A percentile compares a stretch with the other conserved stretches of the same genome.
phyloP scores from a whole-genome alignment of 2,797 vertebrate species.

The Spinibarbus caldwelli region DNA sequence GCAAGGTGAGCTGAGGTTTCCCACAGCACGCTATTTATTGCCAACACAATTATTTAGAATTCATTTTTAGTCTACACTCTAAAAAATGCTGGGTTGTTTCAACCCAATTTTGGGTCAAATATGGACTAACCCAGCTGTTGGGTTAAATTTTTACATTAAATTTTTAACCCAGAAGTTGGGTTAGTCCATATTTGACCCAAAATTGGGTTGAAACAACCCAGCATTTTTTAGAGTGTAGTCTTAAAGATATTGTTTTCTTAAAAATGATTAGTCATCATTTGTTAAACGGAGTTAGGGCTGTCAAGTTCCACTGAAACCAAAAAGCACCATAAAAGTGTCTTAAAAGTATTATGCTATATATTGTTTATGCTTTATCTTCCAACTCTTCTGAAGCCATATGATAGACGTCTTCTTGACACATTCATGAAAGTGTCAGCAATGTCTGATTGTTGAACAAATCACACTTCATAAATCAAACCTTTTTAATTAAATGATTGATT shows the following conservation, averaged over 20 bases:
- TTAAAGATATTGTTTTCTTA: background rate
- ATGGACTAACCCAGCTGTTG: too few relatives aligned
- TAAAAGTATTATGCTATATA: background rate
- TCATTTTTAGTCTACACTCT: background rate
- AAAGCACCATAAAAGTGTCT: background rate
- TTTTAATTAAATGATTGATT: background rate
- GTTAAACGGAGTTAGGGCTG: background rate
- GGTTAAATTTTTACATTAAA: too few relatives aligned
- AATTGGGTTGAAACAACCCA: too few relatives aligned
- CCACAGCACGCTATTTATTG: background rate
- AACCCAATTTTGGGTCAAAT: too few relatives aligned
- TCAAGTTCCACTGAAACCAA: background rate
- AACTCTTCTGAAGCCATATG: background rate
- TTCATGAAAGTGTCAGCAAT: background rate
- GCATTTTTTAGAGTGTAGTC: too few relatives aligned
- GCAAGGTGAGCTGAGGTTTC: conserved; percentile 81
- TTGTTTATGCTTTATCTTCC: background rate
- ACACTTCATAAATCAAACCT: background rate
- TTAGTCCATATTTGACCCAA: too few relatives aligned
- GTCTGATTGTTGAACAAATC: background rate
- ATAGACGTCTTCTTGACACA: background rate
- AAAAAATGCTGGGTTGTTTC: too few relatives aligned
- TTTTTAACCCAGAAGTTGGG: too few relatives aligned
- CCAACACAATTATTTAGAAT: background rate
- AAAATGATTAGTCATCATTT: background rate